phyloP scores from a whole-genome alignment of 2,797 vertebrate genomes.

The Spatula versicolor region DNA sequence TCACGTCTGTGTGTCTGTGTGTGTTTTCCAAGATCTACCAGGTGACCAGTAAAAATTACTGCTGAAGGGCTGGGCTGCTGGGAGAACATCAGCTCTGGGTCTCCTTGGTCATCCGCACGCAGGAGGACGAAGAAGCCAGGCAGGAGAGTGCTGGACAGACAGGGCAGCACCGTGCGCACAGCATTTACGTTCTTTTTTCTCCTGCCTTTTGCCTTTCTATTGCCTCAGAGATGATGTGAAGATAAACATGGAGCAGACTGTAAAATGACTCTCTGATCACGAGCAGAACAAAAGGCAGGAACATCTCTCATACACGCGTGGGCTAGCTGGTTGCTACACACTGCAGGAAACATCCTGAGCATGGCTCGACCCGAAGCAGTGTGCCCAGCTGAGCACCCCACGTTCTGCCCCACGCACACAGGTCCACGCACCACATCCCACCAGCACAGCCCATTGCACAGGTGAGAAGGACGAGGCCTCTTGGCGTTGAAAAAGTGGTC shows the following conservation, averaged over 20 bases:
- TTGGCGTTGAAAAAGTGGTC: constrained; percentile 50
- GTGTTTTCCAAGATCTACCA: not conserved
- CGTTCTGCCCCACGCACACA: not conserved
- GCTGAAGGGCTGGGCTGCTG: not conserved
- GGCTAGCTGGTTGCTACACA: not conserved
- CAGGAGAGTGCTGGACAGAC: not conserved
- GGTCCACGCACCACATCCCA: not conserved
- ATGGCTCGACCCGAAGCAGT: not conserved
- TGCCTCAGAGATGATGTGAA: not conserved
- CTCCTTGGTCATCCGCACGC: not conserved
- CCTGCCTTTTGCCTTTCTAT: constrained; percentile 13
- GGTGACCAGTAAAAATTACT: not conserved
- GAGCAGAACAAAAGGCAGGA: not conserved
- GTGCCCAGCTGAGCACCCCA: not conserved
- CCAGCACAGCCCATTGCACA: constrained; percentile 32
- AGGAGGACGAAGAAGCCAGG: rapidly evolving
- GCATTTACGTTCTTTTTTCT: not conserved
- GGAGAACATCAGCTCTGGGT: not conserved
- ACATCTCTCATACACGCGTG: not conserved
- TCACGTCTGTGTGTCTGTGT: not conserved
- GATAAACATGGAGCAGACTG: not conserved
- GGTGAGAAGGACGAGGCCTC: constrained; percentile 45
- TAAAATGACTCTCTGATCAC: constrained; percentile 1
- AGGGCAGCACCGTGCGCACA: not conserved
- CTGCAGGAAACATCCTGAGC: not conserved